phyloP scores from a whole-genome alignment of 2,888 invertebrate species.

The Pollenia labialis region DNA sequence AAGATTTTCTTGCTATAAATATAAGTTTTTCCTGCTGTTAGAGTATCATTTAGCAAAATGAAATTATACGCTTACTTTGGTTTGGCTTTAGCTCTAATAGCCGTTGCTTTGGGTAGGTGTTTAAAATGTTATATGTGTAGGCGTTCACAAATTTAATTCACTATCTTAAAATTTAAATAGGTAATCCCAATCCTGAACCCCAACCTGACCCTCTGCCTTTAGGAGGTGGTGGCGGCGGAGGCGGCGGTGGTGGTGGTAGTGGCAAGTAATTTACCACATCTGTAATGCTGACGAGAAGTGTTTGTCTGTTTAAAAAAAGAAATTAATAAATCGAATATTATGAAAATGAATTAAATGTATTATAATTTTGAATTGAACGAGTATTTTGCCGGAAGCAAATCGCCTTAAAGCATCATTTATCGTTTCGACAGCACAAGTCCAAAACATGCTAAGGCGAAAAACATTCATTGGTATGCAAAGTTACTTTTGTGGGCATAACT shows the following conservation, averaged over 20 bases:
- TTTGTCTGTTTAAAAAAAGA: too few relatives aligned
- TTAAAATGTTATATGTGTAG: neutral
- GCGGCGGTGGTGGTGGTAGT: slow-evolving; percentile 67
- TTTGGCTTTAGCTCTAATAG: slow-evolving; percentile 47
- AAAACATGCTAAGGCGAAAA: too few relatives aligned
- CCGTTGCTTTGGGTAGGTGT: slow-evolving; percentile 47
- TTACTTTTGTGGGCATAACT: too few relatives aligned
- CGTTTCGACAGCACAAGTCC: too few relatives aligned
- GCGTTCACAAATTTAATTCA: neutral
- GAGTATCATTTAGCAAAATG: slow-evolving; percentile 42
- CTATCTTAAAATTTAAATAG: slow-evolving; percentile 8
- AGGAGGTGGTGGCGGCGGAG: slow-evolving; percentile 69
- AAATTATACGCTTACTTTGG: slow-evolving; percentile 54
- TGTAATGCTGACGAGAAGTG: too few relatives aligned
- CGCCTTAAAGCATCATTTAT: too few relatives aligned
- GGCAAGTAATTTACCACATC: slow-evolving; percentile 25
- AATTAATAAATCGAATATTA: too few relatives aligned
- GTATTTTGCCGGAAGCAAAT: too few relatives aligned
- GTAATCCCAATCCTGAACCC: slow-evolving; percentile 57
- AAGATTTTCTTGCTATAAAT: slow-evolving; percentile 39
- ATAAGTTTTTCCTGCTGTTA: neutral
- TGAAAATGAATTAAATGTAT: too few relatives aligned
- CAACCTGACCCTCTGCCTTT: slow-evolving; percentile 44
- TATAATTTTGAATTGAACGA: too few relatives aligned
- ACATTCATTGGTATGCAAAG: too few relatives aligned